Base-by-base conservation (phyloP, 2,113 vertebrate species). In the Oreochromis spilurus region DNA sequence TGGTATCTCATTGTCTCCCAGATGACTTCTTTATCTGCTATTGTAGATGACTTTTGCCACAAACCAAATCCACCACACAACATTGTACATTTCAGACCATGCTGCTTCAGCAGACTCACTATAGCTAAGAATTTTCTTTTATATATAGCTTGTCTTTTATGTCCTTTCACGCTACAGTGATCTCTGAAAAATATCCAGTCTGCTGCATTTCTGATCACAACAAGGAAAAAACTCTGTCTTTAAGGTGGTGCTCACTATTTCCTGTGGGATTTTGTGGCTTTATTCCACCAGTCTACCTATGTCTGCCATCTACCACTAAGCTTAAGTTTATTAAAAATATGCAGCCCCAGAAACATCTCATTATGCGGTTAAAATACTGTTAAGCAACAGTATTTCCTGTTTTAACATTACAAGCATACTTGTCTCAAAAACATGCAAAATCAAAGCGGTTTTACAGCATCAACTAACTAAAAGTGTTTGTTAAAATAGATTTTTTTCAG, bases 141-240 rank as follows among this genome's bases (percentile, higher is more conserved):
- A 50, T 81, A 53, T 79, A 21, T 79, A 67, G 40, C 62, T 82
- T 45, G 40, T 79, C 58, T 79, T 19, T 65, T 78, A 34, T 88
- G 84, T 82, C 13, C 84, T 92, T 88, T 88, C 86, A 79, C 65
- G 62, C 67, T 26, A 53, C 52, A 53, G 40, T 85, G 82, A 92
- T 75, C 79, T 58, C 67, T 83, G 55, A 70, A 81, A 87, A 70
- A 87, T 86, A 62, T 50, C 84, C 79, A 72, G 81, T 79, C 58
- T 84, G 45, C 60, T 89, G 50, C 55, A 88, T 50, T 52, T 67
- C 21, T 81, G 85, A 91, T 84, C 75, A 57, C 54, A 86, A 79
- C 77, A 91, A 81, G 31, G 84, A 62, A 50, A 50, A 75, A 70
- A 84, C 43, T 34, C 54, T 57, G 43, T 16, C 77, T 84, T 82